A percentile compares a stretch with the other conserved stretches of the same genome.
These are phyloP conservation scores for Anneissia japonica DNA, from an alignment of 35 echinoderm and acorn worm genomes.

Conservation along the genomic window DNA sequence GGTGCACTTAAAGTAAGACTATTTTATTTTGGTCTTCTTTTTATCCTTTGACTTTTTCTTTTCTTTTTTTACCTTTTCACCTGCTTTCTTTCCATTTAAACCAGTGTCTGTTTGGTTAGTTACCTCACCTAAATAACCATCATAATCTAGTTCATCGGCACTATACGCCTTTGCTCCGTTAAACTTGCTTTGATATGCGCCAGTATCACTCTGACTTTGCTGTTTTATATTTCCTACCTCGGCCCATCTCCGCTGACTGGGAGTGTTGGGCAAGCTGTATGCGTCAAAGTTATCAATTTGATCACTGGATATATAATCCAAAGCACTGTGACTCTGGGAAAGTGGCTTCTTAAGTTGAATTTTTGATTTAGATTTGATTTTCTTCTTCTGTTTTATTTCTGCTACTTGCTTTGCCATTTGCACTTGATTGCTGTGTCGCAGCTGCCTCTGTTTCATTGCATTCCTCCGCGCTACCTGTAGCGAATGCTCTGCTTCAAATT, in stretches of 20 bases:
- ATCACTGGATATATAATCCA: neutral
- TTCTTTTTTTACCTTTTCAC: neutral
- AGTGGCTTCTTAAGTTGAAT: neutral
- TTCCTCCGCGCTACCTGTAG: constrained; percentile 61
- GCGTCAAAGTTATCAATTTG: neutral
- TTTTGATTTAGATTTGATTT: constrained; percentile 10
- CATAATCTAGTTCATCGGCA: neutral
- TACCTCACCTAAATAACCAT: neutral
- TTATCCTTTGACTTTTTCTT: neutral
- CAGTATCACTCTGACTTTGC: neutral
- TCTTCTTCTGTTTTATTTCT: constrained; percentile 22
- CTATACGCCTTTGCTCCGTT: neutral
- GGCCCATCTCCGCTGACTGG: neutral
- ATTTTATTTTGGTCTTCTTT: neutral
- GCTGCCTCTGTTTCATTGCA: constrained; percentile 61
- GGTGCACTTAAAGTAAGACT: too few species aligned
- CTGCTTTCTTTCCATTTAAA: neutral
- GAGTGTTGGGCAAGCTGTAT: neutral
- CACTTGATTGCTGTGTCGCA: constrained; percentile 48
- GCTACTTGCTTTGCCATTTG: constrained; percentile 51
- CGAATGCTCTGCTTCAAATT: constrained; percentile 80
- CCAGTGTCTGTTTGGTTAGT: neutral
- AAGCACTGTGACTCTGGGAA: neutral
- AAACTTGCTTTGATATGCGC: neutral
- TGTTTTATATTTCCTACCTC: neutral